Evolutionary conservation across 2,888 invertebrate genomes (phyloP), one percentile per base, ranked within the genome.

Genomic region (Timema podura): DNA sequence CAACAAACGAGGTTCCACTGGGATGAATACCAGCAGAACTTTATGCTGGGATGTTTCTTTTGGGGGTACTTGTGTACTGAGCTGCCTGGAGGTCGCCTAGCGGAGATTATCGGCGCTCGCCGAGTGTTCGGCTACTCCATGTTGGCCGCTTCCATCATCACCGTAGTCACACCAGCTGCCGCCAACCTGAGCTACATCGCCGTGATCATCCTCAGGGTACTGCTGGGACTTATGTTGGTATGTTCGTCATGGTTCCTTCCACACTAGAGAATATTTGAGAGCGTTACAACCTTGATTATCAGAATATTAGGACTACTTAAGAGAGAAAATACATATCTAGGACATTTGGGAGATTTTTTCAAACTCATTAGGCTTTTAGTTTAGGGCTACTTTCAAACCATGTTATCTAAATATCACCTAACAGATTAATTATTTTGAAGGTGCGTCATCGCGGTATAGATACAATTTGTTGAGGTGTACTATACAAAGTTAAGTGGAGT

Each of bases 41-140:
- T 90, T 72, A 87, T 95, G 61, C 84, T 94, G 46, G 93, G 94
- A 57, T 89, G 91, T 77, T 96, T 96, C 86, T 96, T 93, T 85
- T 95, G 93, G 91, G 95, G 95, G 11, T 95, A 96, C 81, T 88
- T 95, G 64, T 85, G 93, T 72, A 95, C 95, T 73, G 95, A 95
- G 81, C 82, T 95, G 73, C 95, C 95, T 2, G 95, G 95, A 30
- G 95, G 95, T 68, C 86, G 92, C 75, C 83, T 95, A 76, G 92
- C 95, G 44, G 94, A 93, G 79, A 80, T 91, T 68, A 86, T 93
- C 74, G 96, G 95, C 8, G 92, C 93, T 0, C 87, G 89, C 82
- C 87, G 90, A 73, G 90, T 96, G 48, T 95, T 95, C 79, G 96
- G 95, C 70, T 91, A 92, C 80, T 93, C 94, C 74, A 91, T 95